Percentiles rank a stretch among this genome's conserved stretches.
These are phyloP conservation scores for Anoura caudifer DNA, from an alignment of 2,113 vertebrate species.

Conservation along the genomic window DNA sequence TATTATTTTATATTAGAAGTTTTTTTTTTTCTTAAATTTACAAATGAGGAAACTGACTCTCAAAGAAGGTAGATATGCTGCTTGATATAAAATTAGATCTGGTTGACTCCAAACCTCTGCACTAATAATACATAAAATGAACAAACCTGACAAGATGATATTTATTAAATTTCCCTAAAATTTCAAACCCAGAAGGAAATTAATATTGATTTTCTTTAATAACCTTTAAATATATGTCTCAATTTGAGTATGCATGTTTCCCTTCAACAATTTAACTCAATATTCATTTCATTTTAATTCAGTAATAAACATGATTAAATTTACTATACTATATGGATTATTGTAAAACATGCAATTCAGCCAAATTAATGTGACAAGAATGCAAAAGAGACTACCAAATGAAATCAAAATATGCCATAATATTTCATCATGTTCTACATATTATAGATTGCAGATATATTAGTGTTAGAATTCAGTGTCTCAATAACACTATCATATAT, in stretches of 20 bases:
- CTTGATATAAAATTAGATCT: not conserved
- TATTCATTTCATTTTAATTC: conserved; percentile 71
- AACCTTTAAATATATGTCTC: conserved; percentile 43
- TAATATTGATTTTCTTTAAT: conserved; percentile 40
- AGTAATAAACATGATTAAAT: conserved; percentile 79
- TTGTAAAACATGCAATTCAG: conserved; percentile 79
- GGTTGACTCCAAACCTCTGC: not conserved
- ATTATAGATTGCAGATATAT: conserved; percentile 75
- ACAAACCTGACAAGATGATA: not conserved
- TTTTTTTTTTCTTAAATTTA: not conserved
- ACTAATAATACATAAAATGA: not conserved
- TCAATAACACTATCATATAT: conserved; percentile 72
- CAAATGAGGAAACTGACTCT: not conserved
- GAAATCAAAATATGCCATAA: conserved; percentile 83
- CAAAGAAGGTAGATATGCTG: not conserved
- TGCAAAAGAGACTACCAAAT: conserved; percentile 78
- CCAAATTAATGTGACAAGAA: conserved; percentile 80
- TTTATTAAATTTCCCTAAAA: conserved; percentile 14
- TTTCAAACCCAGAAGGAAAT: conserved; percentile 31
- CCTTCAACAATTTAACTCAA: conserved; percentile 68
- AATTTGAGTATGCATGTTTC: conserved; percentile 57
- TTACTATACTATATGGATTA: conserved; percentile 78
- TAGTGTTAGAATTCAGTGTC: conserved; percentile 73
- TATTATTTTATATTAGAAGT: not conserved
- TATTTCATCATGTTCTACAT: conserved; percentile 78